Conservation (phyloP, 2,797 vertebrate genomes). For the Tapirus indicus region DNA sequence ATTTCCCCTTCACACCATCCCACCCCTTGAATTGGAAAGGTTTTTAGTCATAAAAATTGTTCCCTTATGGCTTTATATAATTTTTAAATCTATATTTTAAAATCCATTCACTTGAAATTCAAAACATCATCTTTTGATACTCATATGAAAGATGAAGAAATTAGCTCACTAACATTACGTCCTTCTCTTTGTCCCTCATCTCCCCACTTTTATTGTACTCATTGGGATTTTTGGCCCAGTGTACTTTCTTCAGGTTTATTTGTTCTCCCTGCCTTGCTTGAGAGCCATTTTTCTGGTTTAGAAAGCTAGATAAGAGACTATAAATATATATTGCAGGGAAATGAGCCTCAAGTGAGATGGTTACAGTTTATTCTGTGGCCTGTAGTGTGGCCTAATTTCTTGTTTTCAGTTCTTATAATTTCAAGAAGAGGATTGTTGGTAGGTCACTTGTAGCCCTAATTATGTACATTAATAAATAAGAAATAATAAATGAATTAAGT, state of each 20-base stretch:
- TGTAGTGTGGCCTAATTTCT: not conserved
- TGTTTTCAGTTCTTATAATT: not conserved
- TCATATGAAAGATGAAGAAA: not conserved
- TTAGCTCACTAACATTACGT: not conserved
- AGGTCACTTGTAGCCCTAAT: not conserved
- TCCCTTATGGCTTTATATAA: not conserved
- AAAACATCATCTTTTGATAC: not conserved
- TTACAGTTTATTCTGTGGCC: not conserved
- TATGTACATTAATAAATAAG: not conserved
- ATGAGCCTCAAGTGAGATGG: not conserved
- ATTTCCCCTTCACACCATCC: not conserved
- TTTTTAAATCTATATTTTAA: slow-evolving; percentile 3
- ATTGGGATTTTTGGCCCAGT: not conserved
- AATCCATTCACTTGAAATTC: not conserved
- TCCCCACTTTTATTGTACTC: not conserved
- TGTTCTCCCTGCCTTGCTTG: not conserved
- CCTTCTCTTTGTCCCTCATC: not conserved
- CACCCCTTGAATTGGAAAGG: not conserved
- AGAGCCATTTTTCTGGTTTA: not conserved
- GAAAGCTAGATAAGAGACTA: not conserved
- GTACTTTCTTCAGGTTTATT: not conserved
- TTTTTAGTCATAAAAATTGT: not conserved
- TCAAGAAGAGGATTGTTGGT: not conserved
- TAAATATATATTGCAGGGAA: not conserved
- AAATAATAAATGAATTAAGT: not conserved